phyloP scores from a whole-genome alignment of 2,113 vertebrate species.

The Oenanthe oenanthe region DNA sequence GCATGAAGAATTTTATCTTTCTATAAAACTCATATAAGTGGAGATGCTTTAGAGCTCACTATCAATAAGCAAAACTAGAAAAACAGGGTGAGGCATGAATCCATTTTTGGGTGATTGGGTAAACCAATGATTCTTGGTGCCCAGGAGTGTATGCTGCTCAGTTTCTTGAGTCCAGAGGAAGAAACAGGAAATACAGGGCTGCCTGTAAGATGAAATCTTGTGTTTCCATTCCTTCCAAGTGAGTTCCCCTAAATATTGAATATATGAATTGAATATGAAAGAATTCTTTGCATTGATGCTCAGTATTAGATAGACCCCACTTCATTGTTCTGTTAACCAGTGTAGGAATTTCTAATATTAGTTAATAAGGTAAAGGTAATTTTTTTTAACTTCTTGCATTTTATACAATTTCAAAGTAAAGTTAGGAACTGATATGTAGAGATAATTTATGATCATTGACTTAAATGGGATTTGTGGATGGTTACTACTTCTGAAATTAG shows the following conservation, averaged over 20 bases:
- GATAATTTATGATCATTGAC: background rate
- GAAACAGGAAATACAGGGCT: background rate
- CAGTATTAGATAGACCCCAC: background rate
- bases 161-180: background rate
- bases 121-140: background rate
- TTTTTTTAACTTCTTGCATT: background rate
- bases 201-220: background rate
- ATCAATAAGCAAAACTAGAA: background rate
- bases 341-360: background rate
- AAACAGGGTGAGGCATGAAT: background rate
- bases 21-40: background rate
- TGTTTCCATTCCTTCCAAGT: background rate
- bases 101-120: background rate
- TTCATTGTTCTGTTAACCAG: background rate
- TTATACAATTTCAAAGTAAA: background rate
- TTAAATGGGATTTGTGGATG: background rate
- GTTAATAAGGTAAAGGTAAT: background rate
- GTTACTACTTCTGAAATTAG: background rate
- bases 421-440: background rate
- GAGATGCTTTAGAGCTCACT: background rate
- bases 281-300: background rate
- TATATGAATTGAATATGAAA: background rate
- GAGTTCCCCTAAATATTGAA: background rate
- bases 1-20: background rate
- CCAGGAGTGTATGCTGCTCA: background rate